Conservation (phyloP, 2,113 vertebrate species). For the Eclectus roratus region DNA sequence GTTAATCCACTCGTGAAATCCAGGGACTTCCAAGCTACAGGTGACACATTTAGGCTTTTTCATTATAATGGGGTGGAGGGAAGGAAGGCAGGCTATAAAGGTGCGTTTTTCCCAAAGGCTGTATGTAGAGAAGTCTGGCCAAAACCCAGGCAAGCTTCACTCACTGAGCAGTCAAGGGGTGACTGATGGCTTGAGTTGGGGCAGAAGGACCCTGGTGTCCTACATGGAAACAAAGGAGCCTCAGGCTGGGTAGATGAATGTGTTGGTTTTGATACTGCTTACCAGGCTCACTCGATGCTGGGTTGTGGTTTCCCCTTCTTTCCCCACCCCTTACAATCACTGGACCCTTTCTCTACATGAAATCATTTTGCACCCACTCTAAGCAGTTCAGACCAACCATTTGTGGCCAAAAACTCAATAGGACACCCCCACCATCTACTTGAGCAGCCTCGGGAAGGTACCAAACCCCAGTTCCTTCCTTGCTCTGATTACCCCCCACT, state of each 20-base stretch:
- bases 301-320: neutral
- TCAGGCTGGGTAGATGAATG: neutral
- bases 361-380: neutral
- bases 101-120: neutral
- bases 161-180: neutral
- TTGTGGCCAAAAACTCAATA: too few relatives aligned
- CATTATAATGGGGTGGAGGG: rapidly evolving
- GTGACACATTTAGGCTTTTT: neutral
- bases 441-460: neutral
- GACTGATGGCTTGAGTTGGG: neutral
- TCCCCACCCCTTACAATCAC: neutral
- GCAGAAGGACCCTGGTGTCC: neutral
- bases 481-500: neutral
- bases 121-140: neutral
- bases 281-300: rapidly evolving
- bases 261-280: neutral
- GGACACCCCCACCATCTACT: rapidly evolving
- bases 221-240: neutral
- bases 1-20: neutral
- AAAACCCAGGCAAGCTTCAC: neutral
- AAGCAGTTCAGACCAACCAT: rapidly evolving
- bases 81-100: neutral
- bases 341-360: neutral
- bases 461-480: neutral
- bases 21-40: neutral